These are phyloP conservation scores for Dione vanillae DNA, from an alignment of 2,888 invertebrate species.

Conservation along the genomic window DNA sequence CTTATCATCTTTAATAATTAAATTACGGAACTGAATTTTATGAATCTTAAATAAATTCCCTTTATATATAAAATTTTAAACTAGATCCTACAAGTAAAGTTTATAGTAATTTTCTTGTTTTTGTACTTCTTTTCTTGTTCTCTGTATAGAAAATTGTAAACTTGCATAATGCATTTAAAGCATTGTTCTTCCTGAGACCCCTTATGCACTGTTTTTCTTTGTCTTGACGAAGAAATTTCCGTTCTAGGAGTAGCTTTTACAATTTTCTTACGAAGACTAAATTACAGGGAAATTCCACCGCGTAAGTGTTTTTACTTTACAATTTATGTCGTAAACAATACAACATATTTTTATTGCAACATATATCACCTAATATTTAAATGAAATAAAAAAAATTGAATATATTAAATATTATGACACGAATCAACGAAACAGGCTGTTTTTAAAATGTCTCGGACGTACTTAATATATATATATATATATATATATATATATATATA, in stretches of 20 bases:
- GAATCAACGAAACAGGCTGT: no score
- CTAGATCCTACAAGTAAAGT: constrained; percentile 11
- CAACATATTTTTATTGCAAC: no score
- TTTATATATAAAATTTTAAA: background rate
- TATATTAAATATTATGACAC: no score
- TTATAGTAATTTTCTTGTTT: constrained; percentile 26
- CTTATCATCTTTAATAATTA: background rate
- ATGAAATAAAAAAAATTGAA: no score
- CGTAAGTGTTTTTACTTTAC: background rate
- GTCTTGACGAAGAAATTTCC: constrained; percentile 38
- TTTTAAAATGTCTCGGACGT: no score
- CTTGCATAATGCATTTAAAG: constrained; percentile 42
- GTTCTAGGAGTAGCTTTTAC: constrained; percentile 31
- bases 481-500: no score
- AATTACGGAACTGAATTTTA: background rate
- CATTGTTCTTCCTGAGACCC: constrained; percentile 45
- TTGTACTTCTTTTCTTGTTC: constrained; percentile 24
- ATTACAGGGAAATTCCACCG: constrained; percentile 11
- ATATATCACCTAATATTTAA: no score
- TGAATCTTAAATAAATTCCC: background rate
- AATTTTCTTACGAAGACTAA: constrained; percentile 28
- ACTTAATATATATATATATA: no score
- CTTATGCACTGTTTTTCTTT: constrained; percentile 41
- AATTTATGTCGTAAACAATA: background rate
- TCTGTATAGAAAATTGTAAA: constrained; percentile 26